Conservation (phyloP, 1,140 invertebrate species). For the Drosophila pachea region DNA sequence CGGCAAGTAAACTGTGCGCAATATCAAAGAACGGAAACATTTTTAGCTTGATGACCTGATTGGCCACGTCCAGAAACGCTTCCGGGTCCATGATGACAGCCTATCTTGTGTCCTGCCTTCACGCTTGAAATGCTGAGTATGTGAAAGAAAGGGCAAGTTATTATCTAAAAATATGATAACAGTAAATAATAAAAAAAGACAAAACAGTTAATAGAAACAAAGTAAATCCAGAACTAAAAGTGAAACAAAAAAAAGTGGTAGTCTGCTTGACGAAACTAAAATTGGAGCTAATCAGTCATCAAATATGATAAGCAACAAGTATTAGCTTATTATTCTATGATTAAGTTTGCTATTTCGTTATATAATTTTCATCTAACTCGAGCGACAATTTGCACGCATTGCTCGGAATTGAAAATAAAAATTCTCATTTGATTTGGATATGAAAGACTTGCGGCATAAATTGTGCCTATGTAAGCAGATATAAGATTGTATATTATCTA, state of each 20-base stretch:
- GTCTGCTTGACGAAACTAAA: no score
- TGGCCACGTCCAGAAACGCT: slow-evolving; percentile 97
- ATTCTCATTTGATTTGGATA: slow-evolving; percentile 7
- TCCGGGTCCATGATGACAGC: slow-evolving; percentile 92
- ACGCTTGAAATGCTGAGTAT: slow-evolving; percentile 52
- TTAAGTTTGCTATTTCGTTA: slow-evolving; percentile 19
- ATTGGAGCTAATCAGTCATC: no score
- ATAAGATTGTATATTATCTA: slow-evolving; percentile 3
- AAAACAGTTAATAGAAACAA: background rate
- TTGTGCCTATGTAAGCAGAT: slow-evolving; percentile 22
- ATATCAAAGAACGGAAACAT: slow-evolving; percentile 99
- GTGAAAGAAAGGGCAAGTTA: background rate
- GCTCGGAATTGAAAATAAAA: slow-evolving; percentile 13
- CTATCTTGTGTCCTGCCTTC: slow-evolving; percentile 61
- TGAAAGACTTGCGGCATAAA: slow-evolving; percentile 15
- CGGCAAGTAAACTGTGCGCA: slow-evolving; percentile 94
- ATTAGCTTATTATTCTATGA: background rate
- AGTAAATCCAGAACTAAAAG: no score
- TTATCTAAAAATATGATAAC: background rate
- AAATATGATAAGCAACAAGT: background rate
- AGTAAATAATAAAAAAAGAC: background rate
- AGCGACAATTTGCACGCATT: slow-evolving; percentile 5
- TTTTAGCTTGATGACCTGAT: slow-evolving; percentile 98
- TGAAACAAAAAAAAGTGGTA: no score
- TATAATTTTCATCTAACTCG: slow-evolving; percentile 27